phyloP scores from a whole-genome alignment of 1,140 invertebrate species.

The Paramacrobiotus metropolitanus region DNA sequence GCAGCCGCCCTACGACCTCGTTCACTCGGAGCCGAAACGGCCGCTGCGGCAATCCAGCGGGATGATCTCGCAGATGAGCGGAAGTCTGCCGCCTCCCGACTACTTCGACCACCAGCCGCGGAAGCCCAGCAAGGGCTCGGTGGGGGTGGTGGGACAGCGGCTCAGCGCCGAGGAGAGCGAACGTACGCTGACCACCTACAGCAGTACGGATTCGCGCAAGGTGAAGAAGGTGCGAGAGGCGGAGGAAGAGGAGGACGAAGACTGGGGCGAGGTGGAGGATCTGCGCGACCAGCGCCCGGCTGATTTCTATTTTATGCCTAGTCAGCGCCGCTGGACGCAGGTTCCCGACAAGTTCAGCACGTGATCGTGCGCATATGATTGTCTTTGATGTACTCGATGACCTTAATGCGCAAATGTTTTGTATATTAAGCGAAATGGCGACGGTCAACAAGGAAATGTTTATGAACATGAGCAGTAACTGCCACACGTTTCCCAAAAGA shows the following conservation, averaged over 20 bases:
- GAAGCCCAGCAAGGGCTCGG: not conserved
- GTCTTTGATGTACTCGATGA: no score
- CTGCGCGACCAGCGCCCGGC: not conserved
- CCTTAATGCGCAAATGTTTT: no score
- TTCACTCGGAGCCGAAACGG: no score
- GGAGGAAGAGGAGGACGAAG: not conserved
- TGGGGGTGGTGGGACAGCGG: no score
- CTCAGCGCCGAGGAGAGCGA: not conserved
- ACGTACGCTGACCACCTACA: not conserved
- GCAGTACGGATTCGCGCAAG: not conserved
- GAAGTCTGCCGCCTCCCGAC: not conserved
- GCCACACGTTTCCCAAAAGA: no score
- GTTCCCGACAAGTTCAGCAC: not conserved
- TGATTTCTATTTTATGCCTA: conserved; percentile 2
- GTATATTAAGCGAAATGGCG: no score
- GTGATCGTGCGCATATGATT: no score
- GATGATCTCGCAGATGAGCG: no score
- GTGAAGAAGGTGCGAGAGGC: not conserved
- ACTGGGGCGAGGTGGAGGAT: not conserved
- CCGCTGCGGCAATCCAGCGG: no score
- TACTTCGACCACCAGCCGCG: not conserved
- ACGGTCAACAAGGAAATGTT: no score
- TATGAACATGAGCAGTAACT: no score
- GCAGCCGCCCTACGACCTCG: no score
- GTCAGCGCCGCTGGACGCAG: conserved; percentile 2